phyloP scores from a whole-genome alignment of 2,888 invertebrate species.

The Periphyllus acericola region DNA sequence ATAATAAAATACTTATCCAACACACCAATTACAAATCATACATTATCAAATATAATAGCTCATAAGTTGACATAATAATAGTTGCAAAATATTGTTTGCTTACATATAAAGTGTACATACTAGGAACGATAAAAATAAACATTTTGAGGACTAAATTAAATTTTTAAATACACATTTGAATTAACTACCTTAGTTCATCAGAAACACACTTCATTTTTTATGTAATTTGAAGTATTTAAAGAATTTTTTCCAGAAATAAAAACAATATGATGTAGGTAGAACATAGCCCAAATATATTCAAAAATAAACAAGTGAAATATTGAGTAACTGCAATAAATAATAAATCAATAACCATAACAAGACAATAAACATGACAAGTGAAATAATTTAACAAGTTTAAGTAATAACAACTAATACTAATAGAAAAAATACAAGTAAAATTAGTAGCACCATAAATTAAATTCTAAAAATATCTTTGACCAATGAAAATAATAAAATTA shows the following conservation, averaged over 20 bases:
- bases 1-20: too few species aligned
- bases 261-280: background rate
- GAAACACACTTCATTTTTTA: background rate
- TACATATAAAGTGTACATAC: too few species aligned
- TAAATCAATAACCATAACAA: background rate
- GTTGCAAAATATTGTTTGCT: too few species aligned
- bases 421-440: background rate
- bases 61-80: too few species aligned
- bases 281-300: background rate
- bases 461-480: background rate
- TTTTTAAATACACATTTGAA: background rate
- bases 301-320: conserved; percentile 13
- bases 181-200: background rate
- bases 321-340: background rate
- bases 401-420: background rate
- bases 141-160: background rate
- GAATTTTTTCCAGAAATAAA: background rate
- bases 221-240: too few species aligned
- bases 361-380: background rate
- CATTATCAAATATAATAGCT: too few species aligned
- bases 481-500: background rate
- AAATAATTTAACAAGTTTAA: conserved; percentile 15
- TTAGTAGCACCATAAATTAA: background rate
- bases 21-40: too few species aligned
- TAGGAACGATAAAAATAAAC: too few species aligned